Base-by-base conservation (phyloP, 2,113 vertebrate genomes). In the Entosphenus tridentatus region DNA sequence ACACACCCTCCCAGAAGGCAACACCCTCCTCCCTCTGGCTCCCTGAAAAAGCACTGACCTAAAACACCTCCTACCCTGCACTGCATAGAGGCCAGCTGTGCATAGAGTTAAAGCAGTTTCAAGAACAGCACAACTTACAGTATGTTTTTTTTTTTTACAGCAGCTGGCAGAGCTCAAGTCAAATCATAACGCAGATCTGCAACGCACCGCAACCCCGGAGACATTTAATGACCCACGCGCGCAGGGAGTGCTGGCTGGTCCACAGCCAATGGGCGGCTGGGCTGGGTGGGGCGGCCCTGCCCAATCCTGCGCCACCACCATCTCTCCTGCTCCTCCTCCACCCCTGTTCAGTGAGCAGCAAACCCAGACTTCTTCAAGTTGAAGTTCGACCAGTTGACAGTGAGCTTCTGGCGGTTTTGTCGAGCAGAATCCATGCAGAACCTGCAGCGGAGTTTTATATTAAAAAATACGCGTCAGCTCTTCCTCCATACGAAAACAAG, bases 301-400 rank as follows among this genome's bases (percentile, higher is more conserved):
- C n/a, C n/a, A 65, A 21, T 8, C 62, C 21, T 21, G n/a, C 62
- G 10, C 21, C 62, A 16, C 59, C 59, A 18, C n/a, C 62, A 65
- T n/a, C 62, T 9, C 8, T 11, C 9, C 21, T 8, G 18, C 14
- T 75, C 76, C 69, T n/a, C 78, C 73, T 71, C 72, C 62, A 72
- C 76, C 67, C 69, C 71, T 71, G 69, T 74, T 90, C 84, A 96
- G 77, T 97, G 93, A 77, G 87, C 87, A 76, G 89, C 90, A 75
- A 87, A 96, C 17, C 89, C 90, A 70, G 87, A 85, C 78, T 96
- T 98, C 82, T 98, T 98, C 84, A 98, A 81, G 78, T 87, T 98
- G 77, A 98, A 98, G 78, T 98, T 98, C 76, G 92, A 90, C 93
- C 93, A 98, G 84, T 98, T 98, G 85, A 98, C 89, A 73, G 93